Conservation (phyloP, 2,888 invertebrate species). For the Nymphalis c-album region DNA sequence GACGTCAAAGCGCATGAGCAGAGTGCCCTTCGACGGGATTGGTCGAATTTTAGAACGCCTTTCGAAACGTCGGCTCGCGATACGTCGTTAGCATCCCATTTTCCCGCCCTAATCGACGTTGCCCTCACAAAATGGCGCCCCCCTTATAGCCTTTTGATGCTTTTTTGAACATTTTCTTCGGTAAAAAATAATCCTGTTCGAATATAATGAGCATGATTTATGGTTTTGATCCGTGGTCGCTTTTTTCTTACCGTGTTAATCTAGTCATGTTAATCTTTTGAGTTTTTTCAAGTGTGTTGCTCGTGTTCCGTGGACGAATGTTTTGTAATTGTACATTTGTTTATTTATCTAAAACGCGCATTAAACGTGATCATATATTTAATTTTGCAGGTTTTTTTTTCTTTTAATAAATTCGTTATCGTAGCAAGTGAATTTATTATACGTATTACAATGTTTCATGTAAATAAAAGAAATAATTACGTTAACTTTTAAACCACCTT, state of each 20-base stretch:
- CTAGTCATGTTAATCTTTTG: constrained; percentile 74
- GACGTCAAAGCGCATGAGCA: constrained; percentile 76
- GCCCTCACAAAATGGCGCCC: constrained; percentile 79
- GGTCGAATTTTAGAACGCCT: constrained; percentile 68
- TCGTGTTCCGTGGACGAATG: constrained; percentile 34
- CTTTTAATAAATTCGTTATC: background rate
- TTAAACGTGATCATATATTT: constrained; percentile 28
- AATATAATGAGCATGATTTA: constrained; percentile 82
- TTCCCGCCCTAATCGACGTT: constrained; percentile 71
- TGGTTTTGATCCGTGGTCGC: constrained; percentile 73
- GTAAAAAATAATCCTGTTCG: constrained; percentile 81
- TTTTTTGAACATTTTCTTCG: constrained; percentile 79
- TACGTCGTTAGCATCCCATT: constrained; percentile 62
- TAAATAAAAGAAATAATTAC: too few relatives aligned
- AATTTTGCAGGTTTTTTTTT: constrained; percentile 13
- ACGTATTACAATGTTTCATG: background rate
- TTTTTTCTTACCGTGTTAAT: constrained; percentile 63
- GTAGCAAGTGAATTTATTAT: constrained; percentile 4
- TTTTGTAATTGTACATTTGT: constrained; percentile 37
- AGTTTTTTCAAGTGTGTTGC: constrained; percentile 64
- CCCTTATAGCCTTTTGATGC: constrained; percentile 77
- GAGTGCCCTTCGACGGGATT: constrained; percentile 58
- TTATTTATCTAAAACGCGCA: constrained; percentile 35
- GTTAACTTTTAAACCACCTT: too few relatives aligned
- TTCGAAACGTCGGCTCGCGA: constrained; percentile 49